phyloP scores from a whole-genome alignment of 1,140 invertebrate genomes.

The Drosophila carrolli region DNA sequence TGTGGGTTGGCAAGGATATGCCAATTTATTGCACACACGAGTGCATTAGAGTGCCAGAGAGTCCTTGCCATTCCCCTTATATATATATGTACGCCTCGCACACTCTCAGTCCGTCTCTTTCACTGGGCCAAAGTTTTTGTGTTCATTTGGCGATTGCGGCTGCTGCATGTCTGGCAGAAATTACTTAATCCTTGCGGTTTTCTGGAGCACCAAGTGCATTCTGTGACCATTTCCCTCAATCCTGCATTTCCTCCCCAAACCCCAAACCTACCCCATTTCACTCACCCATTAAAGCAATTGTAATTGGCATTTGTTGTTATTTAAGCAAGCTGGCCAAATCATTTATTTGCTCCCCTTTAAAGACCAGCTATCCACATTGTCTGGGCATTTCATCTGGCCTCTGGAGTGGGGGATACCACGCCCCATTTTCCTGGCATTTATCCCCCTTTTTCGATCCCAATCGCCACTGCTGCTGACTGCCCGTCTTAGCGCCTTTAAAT shows the following conservation, averaged over 20 bases:
- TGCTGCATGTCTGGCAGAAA: conserved; percentile 82
- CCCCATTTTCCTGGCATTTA: neutral
- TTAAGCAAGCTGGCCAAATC: conserved; percentile 62
- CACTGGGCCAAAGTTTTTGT: conserved; percentile 71
- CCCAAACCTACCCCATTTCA: neutral
- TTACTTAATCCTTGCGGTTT: conserved; percentile 83
- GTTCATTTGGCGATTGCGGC: conserved; percentile 82
- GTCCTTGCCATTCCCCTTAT: conserved; percentile 24
- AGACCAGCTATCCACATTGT: conserved; percentile 45
- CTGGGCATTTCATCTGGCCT: conserved; percentile 15
- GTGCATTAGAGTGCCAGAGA: conserved; percentile 75
- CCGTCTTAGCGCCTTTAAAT: conserved; percentile 70
- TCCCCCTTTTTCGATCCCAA: conserved; percentile 3
- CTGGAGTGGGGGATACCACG: conserved; percentile 7
- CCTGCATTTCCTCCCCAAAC: neutral
- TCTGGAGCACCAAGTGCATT: conserved; percentile 63
- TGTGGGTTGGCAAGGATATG: conserved; percentile 70
- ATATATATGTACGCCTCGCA: neutral
- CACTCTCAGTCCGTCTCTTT: neutral
- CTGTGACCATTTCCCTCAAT: conserved; percentile 31
- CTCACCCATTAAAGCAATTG: conserved; percentile 72
- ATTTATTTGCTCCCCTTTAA: conserved; percentile 63
- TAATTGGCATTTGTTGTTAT: conserved; percentile 80
- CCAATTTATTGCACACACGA: conserved; percentile 83
- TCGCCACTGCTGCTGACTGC: conserved; percentile 26